Base-by-base conservation (phyloP, 2,113 vertebrate species). In the Acrocephalus kingi region DNA sequence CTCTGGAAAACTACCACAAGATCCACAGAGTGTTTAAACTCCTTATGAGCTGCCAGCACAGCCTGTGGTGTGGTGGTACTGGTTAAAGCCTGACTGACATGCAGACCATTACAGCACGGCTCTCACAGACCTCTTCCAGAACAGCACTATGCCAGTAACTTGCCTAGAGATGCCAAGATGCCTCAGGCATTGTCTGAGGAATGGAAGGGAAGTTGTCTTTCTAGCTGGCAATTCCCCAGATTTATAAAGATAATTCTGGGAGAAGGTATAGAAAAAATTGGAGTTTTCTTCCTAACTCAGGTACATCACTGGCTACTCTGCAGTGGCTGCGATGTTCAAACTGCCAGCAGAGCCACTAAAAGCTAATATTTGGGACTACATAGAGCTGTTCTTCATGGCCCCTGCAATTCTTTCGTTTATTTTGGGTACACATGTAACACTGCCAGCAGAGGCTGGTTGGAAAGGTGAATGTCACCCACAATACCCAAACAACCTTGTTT, bases 401-500 rank as follows among this genome's bases (percentile, higher is more conserved):
- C 15, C 78, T 72, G 68, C 41, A 78, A 33, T 73, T 83, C 23
- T 81, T 15, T 30, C 10, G 35, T 90, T 84, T 43, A 48, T 86
- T 90, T 74, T 88, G 93, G 35, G 64, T 88, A 85, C 59, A 91
- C 43, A 24, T 19, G 22, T 63, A 80, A 30, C 48, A 49, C 23
- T 51, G 52, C 64, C 55, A 74, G 43, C 28, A 88, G 64, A 71
- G 75, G n/a, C 63, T 77, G 69, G 14, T 33, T 71, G 55, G 76
- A 93, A 87, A 91, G 75, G 83, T 84, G 71, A 85, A 72, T 49
- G 35, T 75, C 59, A 93, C 45, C 52, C 56, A 93, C 85, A 72
- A 72, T 35, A 52, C 56, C 72, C 93, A 93, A 83, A 80, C 64
- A 82, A 63, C 48, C 22, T 46, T 93, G 87, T 97, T 97, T 97